These are phyloP conservation scores for Tenthredo scrophulariae DNA, from an alignment of 2,888 invertebrate species.

Conservation along the genomic window DNA sequence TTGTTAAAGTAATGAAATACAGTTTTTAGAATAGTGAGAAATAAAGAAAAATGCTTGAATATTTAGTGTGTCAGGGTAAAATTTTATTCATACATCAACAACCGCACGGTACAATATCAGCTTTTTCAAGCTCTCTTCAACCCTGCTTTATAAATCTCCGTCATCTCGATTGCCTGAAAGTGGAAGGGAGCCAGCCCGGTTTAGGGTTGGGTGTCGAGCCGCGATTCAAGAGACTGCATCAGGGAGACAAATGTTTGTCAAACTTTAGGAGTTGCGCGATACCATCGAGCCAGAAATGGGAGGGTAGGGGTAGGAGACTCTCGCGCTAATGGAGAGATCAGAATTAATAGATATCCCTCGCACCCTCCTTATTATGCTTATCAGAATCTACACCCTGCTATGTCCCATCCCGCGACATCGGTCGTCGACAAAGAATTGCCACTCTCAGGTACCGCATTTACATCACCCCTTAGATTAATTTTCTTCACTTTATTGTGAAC, in stretches of 20 bases:
- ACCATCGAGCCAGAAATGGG: slow-evolving; percentile 39
- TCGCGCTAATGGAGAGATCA: slow-evolving; percentile 54
- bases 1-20: background rate
- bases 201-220: slow-evolving; percentile 6
- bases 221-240: background rate
- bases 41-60: slow-evolving; percentile 16
- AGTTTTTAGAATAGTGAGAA: background rate
- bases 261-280: slow-evolving; percentile 50
- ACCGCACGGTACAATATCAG: slow-evolving; percentile 21
- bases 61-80: background rate
- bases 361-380: slow-evolving; percentile 35
- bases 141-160: slow-evolving; percentile 48
- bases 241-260: slow-evolving; percentile 56
- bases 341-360: slow-evolving; percentile 54
- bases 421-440: slow-evolving; percentile 25
- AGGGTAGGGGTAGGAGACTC: background rate
- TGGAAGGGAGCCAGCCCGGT: background rate
- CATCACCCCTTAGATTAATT: slow-evolving; percentile 16
- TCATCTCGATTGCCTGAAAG: slow-evolving; percentile 44
- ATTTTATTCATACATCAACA: slow-evolving; percentile 7
- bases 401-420: slow-evolving; percentile 9
- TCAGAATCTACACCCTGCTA: background rate
- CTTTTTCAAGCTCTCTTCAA: slow-evolving; percentile 27
- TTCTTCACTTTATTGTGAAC: slow-evolving; percentile 3
- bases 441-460: slow-evolving; percentile 34